These are phyloP conservation scores for Argyrosomus japonicus DNA, from an alignment of 2,113 vertebrate genomes.

Conservation along the genomic window DNA sequence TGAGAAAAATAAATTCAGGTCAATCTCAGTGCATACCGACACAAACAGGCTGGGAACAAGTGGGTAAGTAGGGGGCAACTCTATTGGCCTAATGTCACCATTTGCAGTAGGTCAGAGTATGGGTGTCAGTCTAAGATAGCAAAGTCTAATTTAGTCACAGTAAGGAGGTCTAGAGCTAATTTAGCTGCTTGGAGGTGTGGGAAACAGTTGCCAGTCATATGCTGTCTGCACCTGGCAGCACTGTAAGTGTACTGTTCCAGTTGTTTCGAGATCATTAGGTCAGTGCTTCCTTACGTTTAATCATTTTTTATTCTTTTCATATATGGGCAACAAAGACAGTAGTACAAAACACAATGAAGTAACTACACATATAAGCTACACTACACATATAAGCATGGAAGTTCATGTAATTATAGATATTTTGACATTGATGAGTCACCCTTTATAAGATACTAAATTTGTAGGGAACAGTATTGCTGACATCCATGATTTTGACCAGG, in stretches of 20 bases:
- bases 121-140: slow-evolving; percentile 71
- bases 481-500: neutral
- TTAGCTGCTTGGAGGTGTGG: slow-evolving; percentile 70
- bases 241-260: slow-evolving; percentile 40
- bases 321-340: neutral
- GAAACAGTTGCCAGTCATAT: slow-evolving; percentile 83
- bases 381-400: neutral
- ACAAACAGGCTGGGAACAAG: slow-evolving; percentile 15
- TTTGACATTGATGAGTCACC: neutral
- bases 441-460: neutral
- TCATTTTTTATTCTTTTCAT: neutral
- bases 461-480: neutral
- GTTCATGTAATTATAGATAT: neutral
- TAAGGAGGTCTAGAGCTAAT: slow-evolving; percentile 71
- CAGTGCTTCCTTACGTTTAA: slow-evolving; percentile 9
- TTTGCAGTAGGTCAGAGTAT: slow-evolving; percentile 60
- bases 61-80: slow-evolving; percentile 19
- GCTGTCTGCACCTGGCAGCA: slow-evolving; percentile 74
- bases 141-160: slow-evolving; percentile 76
- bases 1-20: slow-evolving; percentile 20
- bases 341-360: neutral
- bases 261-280: slow-evolving; percentile 48
- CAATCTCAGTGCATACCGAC: slow-evolving; percentile 3
- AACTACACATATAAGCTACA: neutral
- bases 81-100: slow-evolving; percentile 60